A percentile compares a stretch with the other conserved stretches of the same genome.
These are phyloP conservation scores for Phlogophora meticulosa DNA, from an alignment of 2,888 invertebrate species.

Conservation along the genomic window DNA sequence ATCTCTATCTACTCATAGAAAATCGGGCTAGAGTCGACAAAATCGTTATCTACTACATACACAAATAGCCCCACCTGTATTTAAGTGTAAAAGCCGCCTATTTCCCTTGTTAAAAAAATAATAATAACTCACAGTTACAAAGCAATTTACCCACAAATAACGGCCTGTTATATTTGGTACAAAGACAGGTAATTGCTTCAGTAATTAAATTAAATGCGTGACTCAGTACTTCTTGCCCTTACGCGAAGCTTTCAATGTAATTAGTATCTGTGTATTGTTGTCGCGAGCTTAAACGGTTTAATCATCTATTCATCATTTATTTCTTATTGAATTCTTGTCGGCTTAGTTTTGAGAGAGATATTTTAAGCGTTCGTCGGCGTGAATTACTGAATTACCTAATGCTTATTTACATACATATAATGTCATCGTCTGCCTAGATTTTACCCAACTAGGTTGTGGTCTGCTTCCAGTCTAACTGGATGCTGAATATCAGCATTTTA, in stretches of 20 bases:
- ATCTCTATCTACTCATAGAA: too few species aligned
- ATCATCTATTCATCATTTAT: constrained; percentile 40
- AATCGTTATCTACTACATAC: too few species aligned
- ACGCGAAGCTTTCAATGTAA: constrained; percentile 45
- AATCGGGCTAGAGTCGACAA: too few species aligned
- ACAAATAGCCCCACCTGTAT: not conserved
- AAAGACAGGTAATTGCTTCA: constrained; percentile 53
- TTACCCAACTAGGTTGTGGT: too few species aligned
- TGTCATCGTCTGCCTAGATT: too few species aligned
- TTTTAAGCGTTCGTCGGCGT: not conserved
- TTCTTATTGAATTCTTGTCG: constrained; percentile 35
- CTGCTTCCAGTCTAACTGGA: too few species aligned
- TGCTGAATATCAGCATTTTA: too few species aligned
- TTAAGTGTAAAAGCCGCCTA: not conserved
- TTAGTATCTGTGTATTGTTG: constrained; percentile 43
- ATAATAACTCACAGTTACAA: constrained; percentile 45
- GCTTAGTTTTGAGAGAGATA: not conserved
- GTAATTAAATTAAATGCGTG: constrained; percentile 61
- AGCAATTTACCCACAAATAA: constrained; percentile 47
- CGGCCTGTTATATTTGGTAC: constrained; percentile 16
- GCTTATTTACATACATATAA: too few species aligned
- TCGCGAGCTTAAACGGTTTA: constrained; percentile 19
- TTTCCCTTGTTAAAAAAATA: constrained; percentile 17
- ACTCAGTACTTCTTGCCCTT: constrained; percentile 43
- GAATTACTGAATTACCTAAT: constrained; percentile 24